These are phyloP conservation scores for Sthenelais limicola DNA, from an alignment of 2,888 invertebrate genomes.

Conservation along the genomic window DNA sequence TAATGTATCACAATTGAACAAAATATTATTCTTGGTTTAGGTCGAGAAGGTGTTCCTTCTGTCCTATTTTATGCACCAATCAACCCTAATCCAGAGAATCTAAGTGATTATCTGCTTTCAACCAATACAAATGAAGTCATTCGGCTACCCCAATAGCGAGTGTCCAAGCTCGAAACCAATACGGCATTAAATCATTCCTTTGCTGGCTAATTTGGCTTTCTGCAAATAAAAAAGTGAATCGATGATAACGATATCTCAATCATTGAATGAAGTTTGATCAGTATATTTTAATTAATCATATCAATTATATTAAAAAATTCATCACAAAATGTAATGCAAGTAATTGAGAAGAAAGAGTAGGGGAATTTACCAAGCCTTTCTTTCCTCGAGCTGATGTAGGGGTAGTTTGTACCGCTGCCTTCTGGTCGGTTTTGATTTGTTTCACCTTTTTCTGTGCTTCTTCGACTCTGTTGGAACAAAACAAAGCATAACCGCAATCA, in stretches of 20 bases:
- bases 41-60: too few relatives aligned
- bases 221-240: slow-evolving; percentile 32
- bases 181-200: slow-evolving; percentile 52
- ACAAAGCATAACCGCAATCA: too few relatives aligned
- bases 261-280: not conserved
- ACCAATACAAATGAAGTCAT: too few relatives aligned
- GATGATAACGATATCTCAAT: too few relatives aligned
- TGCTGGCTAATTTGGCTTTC: slow-evolving; percentile 55
- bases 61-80: too few relatives aligned
- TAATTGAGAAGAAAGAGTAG: not conserved
- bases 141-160: too few relatives aligned
- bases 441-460: slow-evolving; percentile 51
- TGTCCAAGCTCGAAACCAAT: too few relatives aligned
- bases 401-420: slow-evolving; percentile 44
- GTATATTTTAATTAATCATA: not conserved
- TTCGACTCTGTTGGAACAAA: slow-evolving; percentile 40
- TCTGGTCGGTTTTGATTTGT: slow-evolving; percentile 50
- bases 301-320: not conserved
- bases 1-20: too few relatives aligned
- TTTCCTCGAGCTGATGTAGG: slow-evolving; percentile 45
- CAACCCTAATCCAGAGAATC: too few relatives aligned
- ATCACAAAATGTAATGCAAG: not conserved
- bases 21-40: too few relatives aligned
- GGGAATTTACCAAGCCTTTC: slow-evolving; percentile 50
- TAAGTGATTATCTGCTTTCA: too few relatives aligned